Conservation (phyloP, 2,113 vertebrate genomes). For the Paralichthys olivaceus region DNA sequence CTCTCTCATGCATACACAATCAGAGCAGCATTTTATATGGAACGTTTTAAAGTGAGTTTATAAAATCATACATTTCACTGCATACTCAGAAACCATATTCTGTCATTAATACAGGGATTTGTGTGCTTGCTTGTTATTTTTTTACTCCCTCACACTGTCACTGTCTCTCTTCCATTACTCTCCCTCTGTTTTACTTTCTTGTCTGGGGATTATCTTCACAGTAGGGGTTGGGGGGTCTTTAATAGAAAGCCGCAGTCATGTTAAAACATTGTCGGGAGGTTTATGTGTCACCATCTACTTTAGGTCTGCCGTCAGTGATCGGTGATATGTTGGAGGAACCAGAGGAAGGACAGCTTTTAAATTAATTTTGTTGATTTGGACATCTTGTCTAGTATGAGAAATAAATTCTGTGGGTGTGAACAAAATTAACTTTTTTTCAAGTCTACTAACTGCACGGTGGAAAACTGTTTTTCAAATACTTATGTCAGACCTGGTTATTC, state of each 20-base stretch:
- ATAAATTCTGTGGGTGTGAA: no score
- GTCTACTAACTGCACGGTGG: no score
- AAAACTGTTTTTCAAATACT: no score
- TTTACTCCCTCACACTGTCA: neutral
- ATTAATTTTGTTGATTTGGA: conserved; percentile 1
- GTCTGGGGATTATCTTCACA: conserved; percentile 58
- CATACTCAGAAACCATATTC: no score
- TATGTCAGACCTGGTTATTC: no score
- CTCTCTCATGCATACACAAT: neutral
- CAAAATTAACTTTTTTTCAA: no score
- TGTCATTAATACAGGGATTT: no score
- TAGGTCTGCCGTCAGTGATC: conserved; percentile 4
- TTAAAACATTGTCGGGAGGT: neutral
- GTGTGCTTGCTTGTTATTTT: no score
- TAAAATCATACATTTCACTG: neutral
- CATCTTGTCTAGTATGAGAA: no score
- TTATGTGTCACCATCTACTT: conserved; percentile 37
- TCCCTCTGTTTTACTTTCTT: conserved; percentile 25
- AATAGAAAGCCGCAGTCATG: conserved; percentile 7
- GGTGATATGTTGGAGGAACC: no score
- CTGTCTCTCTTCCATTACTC: neutral
- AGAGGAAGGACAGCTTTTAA: neutral
- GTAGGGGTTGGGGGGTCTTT: conserved; percentile 32
- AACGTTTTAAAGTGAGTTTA: neutral
- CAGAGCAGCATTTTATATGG: no score